Conservation (phyloP, 2,888 invertebrate species). For the Mesorhabditis sp. region DNA sequence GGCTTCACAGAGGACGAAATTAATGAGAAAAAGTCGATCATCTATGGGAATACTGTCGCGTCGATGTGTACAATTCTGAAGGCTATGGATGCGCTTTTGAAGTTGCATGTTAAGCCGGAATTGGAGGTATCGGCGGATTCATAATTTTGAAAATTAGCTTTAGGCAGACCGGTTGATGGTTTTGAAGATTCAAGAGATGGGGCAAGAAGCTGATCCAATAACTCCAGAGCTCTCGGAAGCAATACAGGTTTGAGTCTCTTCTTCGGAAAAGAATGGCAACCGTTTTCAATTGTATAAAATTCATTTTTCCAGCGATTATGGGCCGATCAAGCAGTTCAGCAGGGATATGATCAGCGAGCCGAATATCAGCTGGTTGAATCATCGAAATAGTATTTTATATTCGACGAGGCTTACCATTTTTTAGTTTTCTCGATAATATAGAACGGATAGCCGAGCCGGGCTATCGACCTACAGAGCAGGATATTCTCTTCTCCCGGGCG, state of each 20-base stretch:
- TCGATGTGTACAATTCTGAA: conserved; percentile 54
- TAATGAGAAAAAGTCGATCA: conserved; percentile 51
- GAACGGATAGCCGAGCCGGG: conserved; percentile 51
- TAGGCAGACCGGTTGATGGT: conserved; percentile 36
- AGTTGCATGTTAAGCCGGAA: not conserved
- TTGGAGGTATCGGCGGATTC: not conserved
- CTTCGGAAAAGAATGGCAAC: not conserved
- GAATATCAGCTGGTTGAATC: conserved; percentile 57
- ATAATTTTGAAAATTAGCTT: conserved; percentile 5
- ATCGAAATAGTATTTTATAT: conserved; percentile 48
- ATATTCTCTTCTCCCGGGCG: conserved; percentile 55
- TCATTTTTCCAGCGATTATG: conserved; percentile 7
- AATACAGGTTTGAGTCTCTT: conserved; percentile 13
- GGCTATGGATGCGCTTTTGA: conserved; percentile 53
- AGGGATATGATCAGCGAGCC: conserved; percentile 55
- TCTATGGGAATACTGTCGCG: conserved; percentile 53
- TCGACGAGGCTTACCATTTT: conserved; percentile 15
- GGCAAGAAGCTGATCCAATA: conserved; percentile 49
- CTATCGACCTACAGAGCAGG: conserved; percentile 56
- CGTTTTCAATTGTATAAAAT: too few species aligned
- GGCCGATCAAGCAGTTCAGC: conserved; percentile 55
- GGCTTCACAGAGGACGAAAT: conserved; percentile 58
- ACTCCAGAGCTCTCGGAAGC: conserved; percentile 48
- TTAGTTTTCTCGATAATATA: conserved; percentile 53
- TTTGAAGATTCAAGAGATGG: conserved; percentile 45